Conservation (phyloP, 1,140 invertebrate species). For the Phortica variegata region DNA sequence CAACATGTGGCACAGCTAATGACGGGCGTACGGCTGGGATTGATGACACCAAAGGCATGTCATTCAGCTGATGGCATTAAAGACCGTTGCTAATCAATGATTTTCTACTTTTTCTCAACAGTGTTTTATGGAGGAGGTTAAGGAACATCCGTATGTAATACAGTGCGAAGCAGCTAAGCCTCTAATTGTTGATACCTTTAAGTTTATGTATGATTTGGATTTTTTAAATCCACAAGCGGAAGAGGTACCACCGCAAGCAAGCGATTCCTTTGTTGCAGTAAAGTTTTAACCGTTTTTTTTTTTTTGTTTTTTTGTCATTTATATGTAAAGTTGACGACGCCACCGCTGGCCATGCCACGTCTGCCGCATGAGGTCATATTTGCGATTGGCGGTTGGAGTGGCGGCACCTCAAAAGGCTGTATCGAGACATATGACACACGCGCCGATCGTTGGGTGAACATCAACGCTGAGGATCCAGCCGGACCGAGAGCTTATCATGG, state of each 20-base stretch:
- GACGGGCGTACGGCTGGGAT: constrained; percentile 76
- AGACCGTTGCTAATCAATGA: too few species aligned
- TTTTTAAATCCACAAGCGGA: constrained; percentile 61
- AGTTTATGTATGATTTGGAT: constrained; percentile 65
- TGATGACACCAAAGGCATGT: constrained; percentile 74
- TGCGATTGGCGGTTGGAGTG: constrained; percentile 79
- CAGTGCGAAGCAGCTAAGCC: constrained; percentile 67
- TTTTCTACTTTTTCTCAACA: constrained; percentile 19
- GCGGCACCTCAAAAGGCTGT: constrained; percentile 73
- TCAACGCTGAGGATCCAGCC: constrained; percentile 61
- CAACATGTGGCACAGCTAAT: constrained; percentile 72
- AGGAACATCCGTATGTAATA: constrained; percentile 65
- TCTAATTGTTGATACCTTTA: constrained; percentile 65
- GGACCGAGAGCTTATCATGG: constrained; percentile 76
- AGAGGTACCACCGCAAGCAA: constrained; percentile 33
- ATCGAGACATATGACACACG: constrained; percentile 77
- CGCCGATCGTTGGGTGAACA: constrained; percentile 67
- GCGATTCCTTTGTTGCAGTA: constrained; percentile 13
- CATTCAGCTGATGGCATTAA: not conserved
- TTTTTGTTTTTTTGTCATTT: constrained; percentile 18
- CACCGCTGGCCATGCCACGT: constrained; percentile 64
- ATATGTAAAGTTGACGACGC: constrained; percentile 60
- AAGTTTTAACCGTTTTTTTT: constrained; percentile 22
- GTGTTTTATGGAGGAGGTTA: constrained; percentile 65
- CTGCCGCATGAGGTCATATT: constrained; percentile 72